Conservation (phyloP, 1,140 invertebrate genomes). For the Vollenhovia emeryi region DNA sequence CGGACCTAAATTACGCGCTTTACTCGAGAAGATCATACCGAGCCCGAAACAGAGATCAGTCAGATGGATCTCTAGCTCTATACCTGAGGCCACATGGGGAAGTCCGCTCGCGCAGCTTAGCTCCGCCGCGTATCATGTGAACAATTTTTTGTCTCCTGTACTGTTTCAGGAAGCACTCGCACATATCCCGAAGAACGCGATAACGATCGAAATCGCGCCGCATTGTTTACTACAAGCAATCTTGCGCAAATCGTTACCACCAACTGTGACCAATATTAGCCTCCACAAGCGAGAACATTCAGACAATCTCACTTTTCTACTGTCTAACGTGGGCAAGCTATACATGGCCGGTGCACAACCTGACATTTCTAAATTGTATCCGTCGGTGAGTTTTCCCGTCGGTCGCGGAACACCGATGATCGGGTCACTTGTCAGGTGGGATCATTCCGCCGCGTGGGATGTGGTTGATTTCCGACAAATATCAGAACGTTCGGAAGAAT, state of each 20-base stretch:
- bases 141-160: conserved; percentile 96
- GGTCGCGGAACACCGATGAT: conserved; percentile 95
- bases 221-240: conserved; percentile 96
- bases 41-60: conserved; percentile 91
- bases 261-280: conserved; percentile 89
- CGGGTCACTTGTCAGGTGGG: conserved; percentile 94
- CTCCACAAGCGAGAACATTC: conserved; percentile 90
- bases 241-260: conserved; percentile 91
- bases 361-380: conserved; percentile 90
- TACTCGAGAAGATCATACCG: conserved; percentile 92
- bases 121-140: conserved; percentile 97
- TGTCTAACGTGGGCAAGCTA: conserved; percentile 91
- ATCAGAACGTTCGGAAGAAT: conserved; percentile 89
- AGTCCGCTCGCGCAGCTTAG: conserved; percentile 92
- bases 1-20: conserved; percentile 91
- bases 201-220: conserved; percentile 97
- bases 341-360: conserved; percentile 93
- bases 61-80: conserved; percentile 96
- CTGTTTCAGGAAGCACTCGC: conserved; percentile 93
- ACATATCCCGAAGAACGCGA: conserved; percentile 94
- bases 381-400: conserved; percentile 93
- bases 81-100: conserved; percentile 94
- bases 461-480: conserved; percentile 90
- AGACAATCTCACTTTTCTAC: conserved; percentile 90
- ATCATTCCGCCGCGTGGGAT: conserved; percentile 93